Evolutionary conservation across 1,140 invertebrate species (phyloP).

Genomic region (Nasonia longicornis): DNA sequence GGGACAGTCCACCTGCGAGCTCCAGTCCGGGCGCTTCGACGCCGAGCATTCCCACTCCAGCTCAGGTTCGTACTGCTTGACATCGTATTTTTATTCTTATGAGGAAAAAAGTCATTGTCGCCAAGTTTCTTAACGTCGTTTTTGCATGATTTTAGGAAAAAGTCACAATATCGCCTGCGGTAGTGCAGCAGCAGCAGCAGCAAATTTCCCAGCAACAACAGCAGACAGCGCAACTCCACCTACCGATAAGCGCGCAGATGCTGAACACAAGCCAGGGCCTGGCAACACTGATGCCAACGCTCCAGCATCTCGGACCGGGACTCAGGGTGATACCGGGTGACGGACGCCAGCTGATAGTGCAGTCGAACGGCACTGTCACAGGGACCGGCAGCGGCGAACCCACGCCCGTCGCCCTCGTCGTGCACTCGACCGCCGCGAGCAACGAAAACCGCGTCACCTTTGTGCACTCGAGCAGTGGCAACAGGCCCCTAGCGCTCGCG

Average conservation of each 20-base stretch:
- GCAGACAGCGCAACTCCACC: constrained; percentile 62
- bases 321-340: constrained; percentile 65
- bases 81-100: neutral
- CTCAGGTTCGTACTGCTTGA: constrained; percentile 55
- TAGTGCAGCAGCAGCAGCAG: constrained; percentile 52
- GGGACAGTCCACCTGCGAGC: constrained; percentile 65
- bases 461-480: constrained; percentile 66
- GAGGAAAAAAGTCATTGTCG: neutral
- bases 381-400: constrained; percentile 61
- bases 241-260: constrained; percentile 67
- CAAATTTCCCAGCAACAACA: constrained; percentile 46
- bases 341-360: constrained; percentile 63
- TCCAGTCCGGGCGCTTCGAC: constrained; percentile 61
- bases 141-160: constrained; percentile 55
- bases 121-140: constrained; percentile 1
- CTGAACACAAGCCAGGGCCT: constrained; percentile 64
- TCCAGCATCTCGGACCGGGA: constrained; percentile 63
- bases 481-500: constrained; percentile 64
- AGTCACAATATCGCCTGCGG: constrained; percentile 53
- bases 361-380: constrained; percentile 62
- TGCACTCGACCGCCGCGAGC: constrained; percentile 65
- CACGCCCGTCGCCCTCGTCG: constrained; percentile 66
- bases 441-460: constrained; percentile 68
- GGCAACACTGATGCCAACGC: constrained; percentile 65
- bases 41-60: constrained; percentile 63